Conservation (phyloP, 2,113 vertebrate species). For the Salvator merianae region DNA sequence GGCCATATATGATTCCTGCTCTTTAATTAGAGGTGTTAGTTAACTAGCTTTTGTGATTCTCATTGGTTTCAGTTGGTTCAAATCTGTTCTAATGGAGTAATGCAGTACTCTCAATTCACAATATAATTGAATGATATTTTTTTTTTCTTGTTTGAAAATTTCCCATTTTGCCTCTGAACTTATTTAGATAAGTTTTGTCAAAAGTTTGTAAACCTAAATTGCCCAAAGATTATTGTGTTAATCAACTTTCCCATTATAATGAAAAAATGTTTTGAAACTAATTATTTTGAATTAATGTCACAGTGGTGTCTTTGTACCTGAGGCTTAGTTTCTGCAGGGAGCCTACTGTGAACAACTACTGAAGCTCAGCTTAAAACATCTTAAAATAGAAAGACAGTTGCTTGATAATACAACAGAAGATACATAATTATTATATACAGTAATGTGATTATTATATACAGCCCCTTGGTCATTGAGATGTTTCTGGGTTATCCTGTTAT, state of each 20-base stretch:
- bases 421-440: neutral
- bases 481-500: no score
- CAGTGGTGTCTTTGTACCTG: neutral
- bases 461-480: no score
- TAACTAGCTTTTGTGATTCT: neutral
- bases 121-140: neutral
- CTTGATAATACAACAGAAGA: neutral
- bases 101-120: neutral
- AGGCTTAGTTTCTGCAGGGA: slow-evolving; percentile 16
- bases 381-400: slow-evolving; percentile 4
- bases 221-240: neutral
- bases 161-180: neutral
- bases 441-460: no score
- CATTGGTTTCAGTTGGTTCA: neutral
- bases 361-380: neutral
- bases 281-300: neutral
- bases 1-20: no score
- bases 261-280: neutral
- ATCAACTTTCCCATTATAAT: slow-evolving; percentile 1
- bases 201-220: slow-evolving; percentile 6
- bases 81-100: neutral
- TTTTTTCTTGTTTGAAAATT: neutral
- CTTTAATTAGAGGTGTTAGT: neutral
- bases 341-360: neutral
- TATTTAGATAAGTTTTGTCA: neutral